Conservation (phyloP, 2,888 invertebrate species). For the Dryomyza anilis region DNA sequence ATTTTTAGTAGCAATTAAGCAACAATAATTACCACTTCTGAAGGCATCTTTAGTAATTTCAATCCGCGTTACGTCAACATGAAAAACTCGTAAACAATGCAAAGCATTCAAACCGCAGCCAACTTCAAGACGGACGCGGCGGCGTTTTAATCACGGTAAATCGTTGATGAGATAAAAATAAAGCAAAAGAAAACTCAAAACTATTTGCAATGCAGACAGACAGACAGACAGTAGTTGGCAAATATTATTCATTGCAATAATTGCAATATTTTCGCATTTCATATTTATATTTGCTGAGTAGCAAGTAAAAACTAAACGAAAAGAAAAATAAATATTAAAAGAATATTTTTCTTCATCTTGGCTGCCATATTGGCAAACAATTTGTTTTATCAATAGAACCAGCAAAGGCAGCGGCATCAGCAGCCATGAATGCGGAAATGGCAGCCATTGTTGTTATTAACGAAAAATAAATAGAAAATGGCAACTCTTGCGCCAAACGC, state of each 20-base stretch:
- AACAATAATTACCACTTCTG: too few relatives aligned
- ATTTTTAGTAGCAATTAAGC: too few relatives aligned
- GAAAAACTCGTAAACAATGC: too few relatives aligned
- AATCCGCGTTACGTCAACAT: too few relatives aligned
- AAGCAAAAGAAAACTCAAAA: neutral
- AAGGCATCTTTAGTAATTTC: too few relatives aligned
- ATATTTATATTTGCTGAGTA: neutral
- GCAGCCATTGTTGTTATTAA: conserved; percentile 8
- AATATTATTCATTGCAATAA: conserved; percentile 6
- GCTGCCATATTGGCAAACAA: conserved; percentile 11
- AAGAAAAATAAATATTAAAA: too few relatives aligned
- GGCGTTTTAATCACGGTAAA: neutral
- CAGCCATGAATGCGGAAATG: neutral
- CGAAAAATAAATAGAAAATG: neutral
- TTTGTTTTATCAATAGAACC: conserved; percentile 14
- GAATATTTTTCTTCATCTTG: neutral
- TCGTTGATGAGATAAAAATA: neutral
- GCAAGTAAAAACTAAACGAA: neutral
- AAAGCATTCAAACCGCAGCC: too few relatives aligned
- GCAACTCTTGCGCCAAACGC: neutral
- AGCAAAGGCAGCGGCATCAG: neutral
- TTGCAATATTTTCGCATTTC: conserved; percentile 10
- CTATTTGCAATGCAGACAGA: too few relatives aligned
- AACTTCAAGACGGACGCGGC: neutral
- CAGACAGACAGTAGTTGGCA: too few relatives aligned